Evolutionary conservation across 2,888 invertebrate species (phyloP).

Genomic region (Laothoe populi): DNA sequence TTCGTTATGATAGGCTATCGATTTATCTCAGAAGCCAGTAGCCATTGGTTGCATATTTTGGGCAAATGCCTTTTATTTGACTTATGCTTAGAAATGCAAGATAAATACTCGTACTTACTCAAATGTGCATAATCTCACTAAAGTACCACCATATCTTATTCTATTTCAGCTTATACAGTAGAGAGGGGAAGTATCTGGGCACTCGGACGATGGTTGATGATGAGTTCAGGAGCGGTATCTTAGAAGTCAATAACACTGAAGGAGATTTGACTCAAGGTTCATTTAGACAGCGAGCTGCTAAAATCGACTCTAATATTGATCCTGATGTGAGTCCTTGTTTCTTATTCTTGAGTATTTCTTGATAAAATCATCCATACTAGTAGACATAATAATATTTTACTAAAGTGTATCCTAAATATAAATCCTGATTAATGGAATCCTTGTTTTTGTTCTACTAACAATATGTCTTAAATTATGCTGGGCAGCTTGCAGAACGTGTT

Average conservation of each 20-base stretch:
- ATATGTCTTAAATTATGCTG: background rate
- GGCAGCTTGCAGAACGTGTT: slow-evolving; percentile 2
- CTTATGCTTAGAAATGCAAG: too few relatives aligned
- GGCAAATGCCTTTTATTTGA: too few relatives aligned
- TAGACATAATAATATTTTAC: too few relatives aligned
- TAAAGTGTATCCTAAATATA: too few relatives aligned
- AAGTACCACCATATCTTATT: background rate
- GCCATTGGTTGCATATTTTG: too few relatives aligned
- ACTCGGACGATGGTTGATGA: slow-evolving; percentile 48
- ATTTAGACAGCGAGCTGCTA: slow-evolving; percentile 51
- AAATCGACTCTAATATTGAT: slow-evolving; percentile 49
- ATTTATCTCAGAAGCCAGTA: too few relatives aligned
- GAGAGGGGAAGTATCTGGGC: slow-evolving; percentile 42
- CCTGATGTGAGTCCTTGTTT: slow-evolving; percentile 48
- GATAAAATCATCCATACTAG: too few relatives aligned
- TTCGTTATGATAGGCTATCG: too few relatives aligned
- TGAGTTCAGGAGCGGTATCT: slow-evolving; percentile 47
- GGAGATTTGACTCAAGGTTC: slow-evolving; percentile 55
- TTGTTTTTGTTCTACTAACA: too few relatives aligned
- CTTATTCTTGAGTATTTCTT: background rate
- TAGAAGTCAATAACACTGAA: slow-evolving; percentile 52
- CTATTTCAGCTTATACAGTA: slow-evolving; percentile 9
- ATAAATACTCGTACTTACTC: too few relatives aligned
- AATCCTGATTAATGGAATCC: too few relatives aligned
- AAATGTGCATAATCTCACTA: too few relatives aligned